Evolutionary conservation across 2,797 vertebrate genomes (phyloP), one percentile per base, ranked within the genome.

Genomic region (Odontamblyopus rebecca): DNA sequence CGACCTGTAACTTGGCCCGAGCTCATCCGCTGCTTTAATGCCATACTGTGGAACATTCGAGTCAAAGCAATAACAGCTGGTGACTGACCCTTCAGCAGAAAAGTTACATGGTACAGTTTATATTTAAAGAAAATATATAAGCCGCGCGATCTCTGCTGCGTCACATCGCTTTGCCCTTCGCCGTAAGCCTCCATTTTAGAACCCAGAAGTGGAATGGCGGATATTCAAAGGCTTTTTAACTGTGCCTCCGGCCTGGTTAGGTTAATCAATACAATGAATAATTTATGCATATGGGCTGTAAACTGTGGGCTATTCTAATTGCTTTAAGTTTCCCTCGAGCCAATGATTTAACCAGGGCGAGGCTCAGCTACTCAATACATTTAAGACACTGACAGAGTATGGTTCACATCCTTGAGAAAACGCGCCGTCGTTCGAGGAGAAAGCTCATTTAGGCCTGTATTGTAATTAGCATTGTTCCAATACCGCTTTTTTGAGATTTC

Each of bases 241-340:
- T 30, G 27, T 30, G 77, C 74, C 68, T 50, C 7, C 18, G 65
- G 79, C 64, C 62, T 82, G 19, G 53, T 76, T 70, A 69, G 29
- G 65, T 78, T 76, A 80, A 84, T 79, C 77, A 81, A 32, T 18
- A n/a, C 57, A 51, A 77, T 84, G 63, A 82, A 86, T 79, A 63
- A 74, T 83, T 84, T 41, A 74, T 68, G 75, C 1, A 23, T 61
- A 59, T 63, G 54, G 61, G 67, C 53, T 0, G n/a, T 77, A 59
- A 64, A 68, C 72, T 68, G 53, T 48, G 51, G 18, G 64, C 67
- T 66, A 56, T 61, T 70, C 69, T n/a, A 48, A 74, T 70, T 68
- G 57, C 30, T 67, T 69, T 73, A n/a, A 27, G 19, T 48, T 67
- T 69, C 67, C 67, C 54, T 23, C 35, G 16, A 59, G 54, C 35